Evolutionary conservation across 2,113 vertebrate genomes (phyloP).

Genomic region (Morone chrysops): DNA sequence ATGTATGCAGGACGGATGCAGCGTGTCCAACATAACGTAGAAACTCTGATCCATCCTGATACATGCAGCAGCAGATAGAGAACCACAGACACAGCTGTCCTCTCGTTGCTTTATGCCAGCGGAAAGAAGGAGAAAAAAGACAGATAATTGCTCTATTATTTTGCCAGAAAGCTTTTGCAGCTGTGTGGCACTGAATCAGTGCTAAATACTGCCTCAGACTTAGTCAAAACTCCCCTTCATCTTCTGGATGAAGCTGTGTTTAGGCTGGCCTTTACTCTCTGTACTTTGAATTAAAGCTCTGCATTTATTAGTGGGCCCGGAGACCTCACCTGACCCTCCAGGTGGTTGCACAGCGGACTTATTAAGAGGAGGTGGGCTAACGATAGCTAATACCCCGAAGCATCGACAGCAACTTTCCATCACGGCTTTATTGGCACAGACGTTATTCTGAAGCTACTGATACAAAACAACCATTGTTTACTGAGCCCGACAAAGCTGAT

Average conservation of each 20-base stretch:
- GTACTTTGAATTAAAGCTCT: not conserved
- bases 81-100: conserved; percentile 57
- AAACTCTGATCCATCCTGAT: not conserved
- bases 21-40: no score
- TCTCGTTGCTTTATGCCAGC: conserved; percentile 47
- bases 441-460: conserved; percentile 20
- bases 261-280: not conserved
- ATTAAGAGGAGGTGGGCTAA: conserved; percentile 33
- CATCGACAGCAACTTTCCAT: conserved; percentile 48
- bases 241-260: conserved; percentile 15
- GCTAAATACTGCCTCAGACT: conserved; percentile 21
- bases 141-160: conserved; percentile 64
- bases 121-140: conserved; percentile 50
- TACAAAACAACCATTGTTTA: conserved; percentile 67
- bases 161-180: conserved; percentile 70
- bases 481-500: conserved; percentile 41
- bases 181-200: conserved; percentile 64
- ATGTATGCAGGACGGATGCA: not conserved
- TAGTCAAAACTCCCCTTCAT: conserved; percentile 9
- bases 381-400: conserved; percentile 14
- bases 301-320: conserved; percentile 3
- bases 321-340: conserved; percentile 60
- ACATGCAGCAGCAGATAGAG: not conserved
- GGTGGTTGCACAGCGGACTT: conserved; percentile 22
- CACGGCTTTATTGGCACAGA: conserved; percentile 22